Percentiles rank a stretch among this genome's conserved stretches.
Conservation (phyloP, 2,797 vertebrate genomes). For the Carcharodon carcharias region DNA sequence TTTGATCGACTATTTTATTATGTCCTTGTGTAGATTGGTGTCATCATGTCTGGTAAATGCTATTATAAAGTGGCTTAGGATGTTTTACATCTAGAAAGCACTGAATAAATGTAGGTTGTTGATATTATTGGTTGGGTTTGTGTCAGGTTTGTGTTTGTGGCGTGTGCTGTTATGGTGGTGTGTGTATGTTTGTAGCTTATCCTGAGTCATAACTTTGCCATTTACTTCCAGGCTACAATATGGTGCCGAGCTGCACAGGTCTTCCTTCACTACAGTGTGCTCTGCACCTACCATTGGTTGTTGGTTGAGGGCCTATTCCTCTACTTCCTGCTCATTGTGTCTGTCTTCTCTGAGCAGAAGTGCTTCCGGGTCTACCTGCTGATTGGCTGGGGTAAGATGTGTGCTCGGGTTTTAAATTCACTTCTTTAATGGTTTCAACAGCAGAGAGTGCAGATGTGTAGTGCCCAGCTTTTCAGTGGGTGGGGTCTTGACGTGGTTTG, state of each 20-base stretch:
- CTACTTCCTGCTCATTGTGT: conserved; percentile 1
- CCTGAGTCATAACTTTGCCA: neutral
- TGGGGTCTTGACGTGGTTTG: neutral
- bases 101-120: neutral
- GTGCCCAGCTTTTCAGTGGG: neutral
- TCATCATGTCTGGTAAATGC: neutral
- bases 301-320: conserved; percentile 31
- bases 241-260: conserved; percentile 8
- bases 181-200: neutral
- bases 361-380: conserved; percentile 29
- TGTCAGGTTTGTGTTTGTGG: neutral
- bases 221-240: neutral
- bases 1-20: neutral
- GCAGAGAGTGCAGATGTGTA: neutral
- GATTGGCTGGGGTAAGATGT: conserved; percentile 36
- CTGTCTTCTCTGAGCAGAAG: conserved; percentile 33
- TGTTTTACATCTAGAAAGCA: neutral
- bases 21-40: neutral
- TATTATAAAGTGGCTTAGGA: neutral
- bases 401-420: neutral
- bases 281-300: conserved; percentile 23
- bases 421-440: neutral
- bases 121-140: neutral
- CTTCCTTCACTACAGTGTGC: conserved; percentile 22
- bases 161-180: neutral